These are phyloP conservation scores for Scolanthus callimorphus DNA, from an alignment of 92 coral and sea anemone genomes.

Conservation along the genomic window DNA sequence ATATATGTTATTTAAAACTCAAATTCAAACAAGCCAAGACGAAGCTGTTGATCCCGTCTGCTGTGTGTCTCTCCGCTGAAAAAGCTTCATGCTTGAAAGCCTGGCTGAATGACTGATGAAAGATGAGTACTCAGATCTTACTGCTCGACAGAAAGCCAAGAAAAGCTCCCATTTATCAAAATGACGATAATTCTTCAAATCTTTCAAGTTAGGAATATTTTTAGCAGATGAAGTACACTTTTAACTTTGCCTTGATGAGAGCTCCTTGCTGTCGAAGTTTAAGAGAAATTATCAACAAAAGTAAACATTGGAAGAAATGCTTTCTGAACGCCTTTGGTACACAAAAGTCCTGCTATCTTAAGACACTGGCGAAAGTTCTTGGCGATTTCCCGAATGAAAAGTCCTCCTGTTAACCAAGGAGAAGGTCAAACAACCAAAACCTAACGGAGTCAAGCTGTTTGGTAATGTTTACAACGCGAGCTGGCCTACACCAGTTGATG, in stretches of 20 bases:
- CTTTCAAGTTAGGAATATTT: not conserved
- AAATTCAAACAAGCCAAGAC: no score
- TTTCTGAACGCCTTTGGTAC: constrained; percentile 86
- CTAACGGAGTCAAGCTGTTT: not conserved
- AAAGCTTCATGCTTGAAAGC: not conserved
- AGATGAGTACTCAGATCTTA: not conserved
- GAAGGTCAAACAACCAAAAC: constrained; percentile 10
- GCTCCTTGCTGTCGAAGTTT: constrained; percentile 25
- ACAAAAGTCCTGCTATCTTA: no score
- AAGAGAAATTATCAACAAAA: constrained; percentile 42
- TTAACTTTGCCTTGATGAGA: constrained; percentile 19
- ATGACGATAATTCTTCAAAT: not conserved
- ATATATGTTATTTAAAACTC: no score
- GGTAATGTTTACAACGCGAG: constrained; percentile 60
- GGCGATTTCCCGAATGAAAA: constrained; percentile 1
- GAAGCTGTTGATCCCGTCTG: no score
- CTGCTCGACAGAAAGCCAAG: not conserved
- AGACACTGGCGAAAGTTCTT: constrained; percentile 67
- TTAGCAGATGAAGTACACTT: not conserved
- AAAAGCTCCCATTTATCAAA: not conserved
- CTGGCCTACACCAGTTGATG: constrained; percentile 41
- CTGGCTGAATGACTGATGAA: not conserved
- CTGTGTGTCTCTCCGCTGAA: not conserved
- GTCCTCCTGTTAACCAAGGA: constrained; percentile 5
- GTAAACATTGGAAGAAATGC: constrained; percentile 78